phyloP scores from a whole-genome alignment of 1,140 invertebrate genomes.

The Rhyzopertha dominica region DNA sequence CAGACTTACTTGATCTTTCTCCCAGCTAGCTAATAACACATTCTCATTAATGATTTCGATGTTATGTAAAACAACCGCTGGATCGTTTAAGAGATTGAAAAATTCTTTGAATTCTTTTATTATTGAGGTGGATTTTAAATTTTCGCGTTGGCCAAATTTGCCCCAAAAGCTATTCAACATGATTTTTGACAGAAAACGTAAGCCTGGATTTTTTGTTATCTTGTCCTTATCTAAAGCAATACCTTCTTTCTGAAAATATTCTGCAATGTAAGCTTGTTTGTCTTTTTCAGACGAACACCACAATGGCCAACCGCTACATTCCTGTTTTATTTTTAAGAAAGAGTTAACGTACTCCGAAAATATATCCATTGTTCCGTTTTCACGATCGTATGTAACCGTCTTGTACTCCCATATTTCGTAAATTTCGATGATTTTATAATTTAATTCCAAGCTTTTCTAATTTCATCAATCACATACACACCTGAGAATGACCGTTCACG shows the following conservation, averaged over 20 bases:
- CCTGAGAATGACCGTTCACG: too few species aligned
- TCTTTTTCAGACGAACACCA: conserved; percentile 4
- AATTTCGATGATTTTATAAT: conserved; percentile 16
- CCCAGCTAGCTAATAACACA: conserved; percentile 6
- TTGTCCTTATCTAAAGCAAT: conserved; percentile 5
- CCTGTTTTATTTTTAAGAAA: conserved; percentile 2
- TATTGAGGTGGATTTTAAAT: conserved; percentile 5
- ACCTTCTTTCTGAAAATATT: conserved; percentile 7
- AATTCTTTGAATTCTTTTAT: conserved; percentile 6
- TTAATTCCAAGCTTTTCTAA: too few species aligned
- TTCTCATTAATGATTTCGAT: conserved; percentile 1
- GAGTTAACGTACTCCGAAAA: conserved; percentile 9
- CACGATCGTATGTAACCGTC: conserved; percentile 10
- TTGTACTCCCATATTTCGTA: conserved; percentile 20
- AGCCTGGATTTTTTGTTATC: conserved; percentile 7
- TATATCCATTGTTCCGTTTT: conserved; percentile 1
- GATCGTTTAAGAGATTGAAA: conserved; percentile 8
- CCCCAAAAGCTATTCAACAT: conserved; percentile 15
- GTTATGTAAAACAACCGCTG: conserved; percentile 1
- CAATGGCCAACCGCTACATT: conserved; percentile 1
- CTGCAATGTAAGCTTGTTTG: conserved; percentile 1
- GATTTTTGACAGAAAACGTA: conserved; percentile 10
- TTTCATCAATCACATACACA: too few species aligned
- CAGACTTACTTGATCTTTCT: conserved; percentile 9
- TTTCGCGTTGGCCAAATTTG: conserved; percentile 18